Evolutionary conservation across 2,113 vertebrate genomes (phyloP), one percentile per base, ranked within the genome.

Genomic region (Enhydra lutris): DNA sequence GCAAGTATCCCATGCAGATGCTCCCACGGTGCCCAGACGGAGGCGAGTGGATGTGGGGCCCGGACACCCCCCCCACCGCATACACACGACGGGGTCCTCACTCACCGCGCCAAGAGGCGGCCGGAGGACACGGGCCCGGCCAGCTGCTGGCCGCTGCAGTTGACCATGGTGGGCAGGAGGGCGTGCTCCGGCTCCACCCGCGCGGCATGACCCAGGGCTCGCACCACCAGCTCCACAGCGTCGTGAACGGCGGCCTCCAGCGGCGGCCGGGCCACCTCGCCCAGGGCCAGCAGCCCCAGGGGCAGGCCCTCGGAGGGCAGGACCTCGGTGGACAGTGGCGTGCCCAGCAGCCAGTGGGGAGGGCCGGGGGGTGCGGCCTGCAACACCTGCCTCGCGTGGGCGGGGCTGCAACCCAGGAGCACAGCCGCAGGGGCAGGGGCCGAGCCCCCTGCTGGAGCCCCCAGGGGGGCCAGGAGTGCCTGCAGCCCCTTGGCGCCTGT

Each of bases 321-420:
- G 0, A 99, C 99, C 0, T 99, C 97, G 0, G 99, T 97, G 0
- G 99, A 99, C 92, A 99, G 98, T 0, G 99, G 99, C 15, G 99
- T 99, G 95, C 99, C 99, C 99, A 99, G 98, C 96, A 99, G 95
- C 99, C 99, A 99, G 95, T 99, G 99, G 67, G 99, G 99, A 65
- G 99, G 98, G 0, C 99, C 99, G 0, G 99, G 99, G 39, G 99
- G 99, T 0, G 98, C 99, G 0, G 91, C 99, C 65, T 84, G 98
- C 85, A 99, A 99, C 59, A 99, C 71, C 0, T 98, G 98, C 2
- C 97, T 98, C 6, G 99, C 98, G 0, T 92, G 99, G 59, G 97
- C 98, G 0, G 98, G 98, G 20, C 99, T 98, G 0, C 99, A 99
- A 81, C 99, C 99, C 0, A 99, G 98, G 55, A 99, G 98, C 20